A percentile compares a stretch with the other conserved stretches of the same genome.
Conservation (phyloP, 2,797 vertebrate genomes). For the Coreius guichenoti region DNA sequence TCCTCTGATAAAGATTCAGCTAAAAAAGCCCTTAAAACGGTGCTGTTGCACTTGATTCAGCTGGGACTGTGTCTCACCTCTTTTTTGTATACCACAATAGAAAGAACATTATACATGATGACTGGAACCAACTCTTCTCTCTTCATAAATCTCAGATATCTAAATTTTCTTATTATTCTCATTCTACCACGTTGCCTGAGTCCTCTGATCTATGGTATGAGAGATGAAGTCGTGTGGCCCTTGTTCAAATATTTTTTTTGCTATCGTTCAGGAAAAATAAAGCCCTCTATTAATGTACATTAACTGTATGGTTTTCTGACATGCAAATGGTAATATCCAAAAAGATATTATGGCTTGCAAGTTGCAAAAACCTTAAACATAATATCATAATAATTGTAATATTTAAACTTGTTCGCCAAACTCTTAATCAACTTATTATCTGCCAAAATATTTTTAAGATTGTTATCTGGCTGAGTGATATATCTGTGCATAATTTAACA, state of each 20-base stretch:
- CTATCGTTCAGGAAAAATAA: slow-evolving; percentile 45
- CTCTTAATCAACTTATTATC: background rate
- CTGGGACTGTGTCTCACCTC: slow-evolving; percentile 59
- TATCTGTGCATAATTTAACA: background rate
- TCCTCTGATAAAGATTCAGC: slow-evolving; percentile 56
- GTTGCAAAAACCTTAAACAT: background rate
- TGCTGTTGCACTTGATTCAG: slow-evolving; percentile 47
- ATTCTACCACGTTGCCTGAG: slow-evolving; percentile 15
- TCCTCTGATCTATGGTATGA: slow-evolving; percentile 27
- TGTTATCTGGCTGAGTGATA: background rate
- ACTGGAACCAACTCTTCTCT: background rate
- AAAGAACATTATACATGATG: background rate
- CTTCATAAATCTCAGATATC: slow-evolving; percentile 1
- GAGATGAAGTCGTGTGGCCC: slow-evolving; percentile 35
- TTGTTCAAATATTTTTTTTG: slow-evolving; percentile 57
- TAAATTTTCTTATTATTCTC: slow-evolving; percentile 17
- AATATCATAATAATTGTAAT: background rate
- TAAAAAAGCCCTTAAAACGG: slow-evolving; percentile 23
- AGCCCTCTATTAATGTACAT: slow-evolving; percentile 35
- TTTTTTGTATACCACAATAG: slow-evolving; percentile 13
- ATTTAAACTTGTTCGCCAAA: background rate
- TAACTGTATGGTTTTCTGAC: background rate
- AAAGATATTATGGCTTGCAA: background rate
- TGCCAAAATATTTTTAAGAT: background rate
- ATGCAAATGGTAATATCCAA: background rate